Evolutionary conservation across 2,113 vertebrate species (phyloP).

Genomic region (Ahaetulla prasina): DNA sequence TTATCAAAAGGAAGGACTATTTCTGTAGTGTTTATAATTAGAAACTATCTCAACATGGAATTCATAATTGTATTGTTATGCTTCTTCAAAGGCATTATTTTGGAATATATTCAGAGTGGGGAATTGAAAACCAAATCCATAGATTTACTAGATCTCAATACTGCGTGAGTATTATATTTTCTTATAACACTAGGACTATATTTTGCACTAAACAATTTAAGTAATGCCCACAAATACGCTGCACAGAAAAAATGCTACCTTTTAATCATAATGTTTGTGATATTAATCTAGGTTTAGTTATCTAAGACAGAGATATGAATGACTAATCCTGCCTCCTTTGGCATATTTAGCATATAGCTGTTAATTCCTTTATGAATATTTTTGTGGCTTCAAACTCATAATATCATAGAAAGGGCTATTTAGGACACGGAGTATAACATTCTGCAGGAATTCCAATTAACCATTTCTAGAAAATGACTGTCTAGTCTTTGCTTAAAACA

Average conservation of each 20-base stretch:
- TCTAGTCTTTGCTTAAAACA: not conserved
- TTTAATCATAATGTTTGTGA: not conserved
- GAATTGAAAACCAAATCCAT: constrained; percentile 82
- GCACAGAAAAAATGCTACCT: not conserved
- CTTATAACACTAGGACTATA: not conserved
- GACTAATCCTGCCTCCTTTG: not conserved
- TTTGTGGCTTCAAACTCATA: not conserved
- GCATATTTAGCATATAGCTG: not conserved
- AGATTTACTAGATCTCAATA: constrained; percentile 82
- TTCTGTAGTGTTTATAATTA: not conserved
- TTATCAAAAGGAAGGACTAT: not conserved
- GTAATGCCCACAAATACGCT: not conserved
- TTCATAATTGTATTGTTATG: constrained; percentile 23
- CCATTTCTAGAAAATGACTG: not conserved
- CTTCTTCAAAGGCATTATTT: constrained; percentile 78
- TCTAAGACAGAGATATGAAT: not conserved
- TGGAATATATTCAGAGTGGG: constrained; percentile 84
- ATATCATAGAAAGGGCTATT: not conserved
- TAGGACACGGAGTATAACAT: not conserved
- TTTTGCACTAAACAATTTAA: not conserved
- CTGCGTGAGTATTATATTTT: constrained; percentile 71
- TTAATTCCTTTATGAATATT: not conserved
- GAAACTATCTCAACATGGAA: not conserved
- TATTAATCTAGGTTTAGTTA: not conserved
- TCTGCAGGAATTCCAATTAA: not conserved